phyloP scores from a whole-genome alignment of 2,113 vertebrate genomes.

The Nesoenas mayeri region DNA sequence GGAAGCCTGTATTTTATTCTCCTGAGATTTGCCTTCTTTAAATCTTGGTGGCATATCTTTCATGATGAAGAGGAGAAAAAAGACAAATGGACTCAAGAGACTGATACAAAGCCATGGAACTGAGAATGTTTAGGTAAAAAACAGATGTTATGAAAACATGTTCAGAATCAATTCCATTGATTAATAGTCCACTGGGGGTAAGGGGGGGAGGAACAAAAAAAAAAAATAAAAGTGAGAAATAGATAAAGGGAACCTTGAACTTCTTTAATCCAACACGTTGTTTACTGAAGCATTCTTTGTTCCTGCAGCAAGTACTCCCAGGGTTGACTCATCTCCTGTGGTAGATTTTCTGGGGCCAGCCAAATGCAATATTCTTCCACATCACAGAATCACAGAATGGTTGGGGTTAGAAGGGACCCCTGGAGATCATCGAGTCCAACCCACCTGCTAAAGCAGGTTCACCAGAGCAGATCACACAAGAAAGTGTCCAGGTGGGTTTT shows the following conservation, averaged over 20 bases:
- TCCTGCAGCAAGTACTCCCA: not conserved
- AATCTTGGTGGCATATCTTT: not conserved
- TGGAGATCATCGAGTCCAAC: too few relatives aligned
- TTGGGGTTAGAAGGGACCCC: too few relatives aligned
- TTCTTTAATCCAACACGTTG: not conserved
- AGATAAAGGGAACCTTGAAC: not conserved
- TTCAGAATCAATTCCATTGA: not conserved
- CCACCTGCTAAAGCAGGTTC: too few relatives aligned
- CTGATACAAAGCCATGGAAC: not conserved
- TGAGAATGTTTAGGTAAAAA: not conserved
- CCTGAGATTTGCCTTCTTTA: not conserved
- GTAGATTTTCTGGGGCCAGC: not conserved
- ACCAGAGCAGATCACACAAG: too few relatives aligned
- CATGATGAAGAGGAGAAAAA: not conserved
- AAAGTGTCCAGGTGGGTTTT: too few relatives aligned
- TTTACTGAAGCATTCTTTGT: not conserved
- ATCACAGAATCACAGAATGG: not conserved
- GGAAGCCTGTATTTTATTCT: not conserved
- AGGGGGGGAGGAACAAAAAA: too few relatives aligned
- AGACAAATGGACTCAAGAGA: not conserved
- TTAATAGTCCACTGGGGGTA: not conserved
- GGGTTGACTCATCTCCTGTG: not conserved
- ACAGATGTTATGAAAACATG: fast-evolving
- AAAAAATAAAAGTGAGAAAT: not conserved
- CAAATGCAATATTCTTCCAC: not conserved